These are phyloP conservation scores for Colinus virginianus DNA, from an alignment of 2,113 vertebrate species.

Conservation along the genomic window DNA sequence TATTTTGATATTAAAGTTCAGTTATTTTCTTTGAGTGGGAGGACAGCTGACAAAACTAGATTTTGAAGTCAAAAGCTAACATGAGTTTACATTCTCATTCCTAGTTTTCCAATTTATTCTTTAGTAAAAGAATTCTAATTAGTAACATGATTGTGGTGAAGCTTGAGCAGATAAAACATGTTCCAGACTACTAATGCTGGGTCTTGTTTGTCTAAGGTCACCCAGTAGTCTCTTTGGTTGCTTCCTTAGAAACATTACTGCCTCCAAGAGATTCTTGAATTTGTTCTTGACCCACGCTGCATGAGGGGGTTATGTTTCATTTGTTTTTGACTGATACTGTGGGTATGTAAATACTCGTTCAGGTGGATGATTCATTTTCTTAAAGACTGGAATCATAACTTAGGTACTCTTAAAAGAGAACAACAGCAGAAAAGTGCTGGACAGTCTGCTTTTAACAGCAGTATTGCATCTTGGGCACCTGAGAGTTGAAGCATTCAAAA, in stretches of 20 bases:
- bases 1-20: background rate
- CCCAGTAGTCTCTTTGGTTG: background rate
- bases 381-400: background rate
- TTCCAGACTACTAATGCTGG: background rate
- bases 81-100: background rate
- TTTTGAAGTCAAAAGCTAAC: background rate
- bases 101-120: background rate
- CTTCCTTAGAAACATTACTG: background rate
- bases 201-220: background rate
- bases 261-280: background rate
- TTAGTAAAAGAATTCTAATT: background rate
- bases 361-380: background rate
- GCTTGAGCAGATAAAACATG: background rate
- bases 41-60: background rate
- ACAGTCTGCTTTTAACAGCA: background rate
- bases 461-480: background rate
- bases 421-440: background rate
- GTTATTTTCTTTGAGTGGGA: background rate
- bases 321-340: background rate
- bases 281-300: background rate
- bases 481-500: background rate
- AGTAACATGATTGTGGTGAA: background rate
- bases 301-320: background rate
- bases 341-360: background rate
- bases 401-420: background rate